These are phyloP conservation scores for Casuarius casuarius DNA, from an alignment of 2,113 vertebrate species.

Conservation along the genomic window DNA sequence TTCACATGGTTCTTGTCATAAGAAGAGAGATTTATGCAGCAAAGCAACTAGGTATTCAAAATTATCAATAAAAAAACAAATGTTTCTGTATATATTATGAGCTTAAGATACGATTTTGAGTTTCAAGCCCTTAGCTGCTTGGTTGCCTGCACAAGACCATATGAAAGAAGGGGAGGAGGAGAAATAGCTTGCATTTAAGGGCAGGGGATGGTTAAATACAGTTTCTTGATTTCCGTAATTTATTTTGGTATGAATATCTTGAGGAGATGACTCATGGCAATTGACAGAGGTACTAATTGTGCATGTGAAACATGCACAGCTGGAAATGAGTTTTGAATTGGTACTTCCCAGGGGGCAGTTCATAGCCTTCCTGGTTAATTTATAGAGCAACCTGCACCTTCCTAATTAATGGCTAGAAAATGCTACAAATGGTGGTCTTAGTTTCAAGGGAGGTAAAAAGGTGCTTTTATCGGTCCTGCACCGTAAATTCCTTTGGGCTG, in stretches of 20 bases:
- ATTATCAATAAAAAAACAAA: neutral
- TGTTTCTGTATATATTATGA: neutral
- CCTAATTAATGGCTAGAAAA: neutral
- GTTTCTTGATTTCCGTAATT: constrained; percentile 12
- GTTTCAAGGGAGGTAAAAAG: constrained; percentile 17
- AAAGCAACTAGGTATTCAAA: neutral
- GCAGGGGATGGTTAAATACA: neutral
- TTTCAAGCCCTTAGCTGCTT: neutral
- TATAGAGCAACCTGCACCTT: neutral
- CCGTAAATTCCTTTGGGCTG: neutral
- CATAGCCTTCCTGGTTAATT: constrained; percentile 35
- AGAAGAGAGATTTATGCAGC: neutral
- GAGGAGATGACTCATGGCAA: neutral
- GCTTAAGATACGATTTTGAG: neutral
- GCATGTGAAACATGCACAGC: neutral
- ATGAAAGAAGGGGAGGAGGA: neutral
- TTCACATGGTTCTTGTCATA: neutral
- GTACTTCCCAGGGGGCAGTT: constrained; percentile 18
- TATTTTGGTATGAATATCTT: constrained; percentile 3
- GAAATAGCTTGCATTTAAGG: neutral
- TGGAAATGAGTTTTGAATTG: constrained; percentile 50
- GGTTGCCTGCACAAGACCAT: neutral
- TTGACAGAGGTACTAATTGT: constrained; percentile 4
- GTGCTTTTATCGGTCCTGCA: neutral
- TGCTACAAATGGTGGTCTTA: neutral